Evolutionary conservation across 2,888 invertebrate genomes (phyloP), one percentile per base, ranked within the genome.

Genomic region (Argyresthia goedartella): DNA sequence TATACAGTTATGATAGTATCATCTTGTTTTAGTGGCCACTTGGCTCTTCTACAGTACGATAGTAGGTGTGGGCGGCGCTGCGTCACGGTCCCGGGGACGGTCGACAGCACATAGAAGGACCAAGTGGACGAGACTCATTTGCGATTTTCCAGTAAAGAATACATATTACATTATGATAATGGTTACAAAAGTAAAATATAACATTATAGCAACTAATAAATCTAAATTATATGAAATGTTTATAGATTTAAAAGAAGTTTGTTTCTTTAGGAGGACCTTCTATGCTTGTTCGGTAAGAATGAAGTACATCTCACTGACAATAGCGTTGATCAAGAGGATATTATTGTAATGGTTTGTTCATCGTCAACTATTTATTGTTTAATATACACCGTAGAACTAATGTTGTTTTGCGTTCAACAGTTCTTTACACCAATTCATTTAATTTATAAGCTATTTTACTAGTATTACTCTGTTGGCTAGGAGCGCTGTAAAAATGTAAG

Each of bases 401-500:
- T 73, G 72, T 85, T 85, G 73, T 78, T 81, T 85, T 84, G 85
- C 85, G 85, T 85, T 85, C 76, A 70, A 82, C 81, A 81, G 81
- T 82, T 76, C 72, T 81, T 81, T 84, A 85, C 86, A 86, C 86
- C 74, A 64, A 77, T 82, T 84, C 71, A 78, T 79, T 86, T 86
- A 78, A 79, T 85, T 53, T 50, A 47, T 55, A 56, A 52, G 56
- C 56, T 56, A 54, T 54, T 56, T 56, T 56, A 56, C 54, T 56
- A 85, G 84, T 81, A 84, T 82, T 84, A 86, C 85, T 86, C 78
- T 85, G 86, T 86, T 86, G 85, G 86, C 85, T 86, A 86, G 86
- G 81, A 81, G 80, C 80, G 86, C 86, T 86, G 86, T 86, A 86
- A 86, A 86, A 84, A 85, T 86, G 84, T 86, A 86, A 86, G 86